Evolutionary conservation across 2,797 vertebrate species (phyloP), one percentile per base, ranked within the genome.

Genomic region (Eulemur coronatus): DNA sequence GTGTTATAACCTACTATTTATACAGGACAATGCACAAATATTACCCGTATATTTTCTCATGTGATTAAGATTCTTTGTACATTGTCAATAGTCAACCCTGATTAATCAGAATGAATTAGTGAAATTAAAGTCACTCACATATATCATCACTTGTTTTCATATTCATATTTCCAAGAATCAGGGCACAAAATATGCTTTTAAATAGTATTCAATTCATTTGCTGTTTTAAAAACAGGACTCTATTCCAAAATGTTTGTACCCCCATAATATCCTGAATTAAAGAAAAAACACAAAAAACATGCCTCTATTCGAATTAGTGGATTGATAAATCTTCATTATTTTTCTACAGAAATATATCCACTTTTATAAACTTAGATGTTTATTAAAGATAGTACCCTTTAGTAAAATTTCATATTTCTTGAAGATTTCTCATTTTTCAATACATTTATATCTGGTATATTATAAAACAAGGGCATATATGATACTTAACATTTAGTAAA

Each of bases 61-160:
- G n/a, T 70, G 95, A 88, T 96, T 97, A 95, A 95, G 91, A 96
- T 89, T 95, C 88, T 98, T 97, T 97, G 48, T 93, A 79, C 61
- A 65, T 79, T 95, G 72, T 78, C 90, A 80, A 96, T 90, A 95
- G 97, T 97, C 84, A 93, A 63, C 43, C 1, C 20, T 92, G 75
- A 95, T 97, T 96, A 94, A 96, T 82, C 86, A 95, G 76, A 96
- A 93, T 85, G 97, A 97, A 79, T 96, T 90, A 93, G 61, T 76
- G 30, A 95, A 94, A 33, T 91, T 97, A 94, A 87, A 96, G 84
- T 8, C 61, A n/a, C 20, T 96, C 82, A 97, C 75, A 91, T 95
- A 73, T 33, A 70, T 95, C 61, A 93, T 43, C 20, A 18, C 9
- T 15, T 69, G 20, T 89, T 97, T 95, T 93, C 50, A 55, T 69